A percentile compares a stretch with the other conserved stretches of the same genome.
Conservation (phyloP, 2,797 vertebrate species). For the Lepus oiostolus region DNA sequence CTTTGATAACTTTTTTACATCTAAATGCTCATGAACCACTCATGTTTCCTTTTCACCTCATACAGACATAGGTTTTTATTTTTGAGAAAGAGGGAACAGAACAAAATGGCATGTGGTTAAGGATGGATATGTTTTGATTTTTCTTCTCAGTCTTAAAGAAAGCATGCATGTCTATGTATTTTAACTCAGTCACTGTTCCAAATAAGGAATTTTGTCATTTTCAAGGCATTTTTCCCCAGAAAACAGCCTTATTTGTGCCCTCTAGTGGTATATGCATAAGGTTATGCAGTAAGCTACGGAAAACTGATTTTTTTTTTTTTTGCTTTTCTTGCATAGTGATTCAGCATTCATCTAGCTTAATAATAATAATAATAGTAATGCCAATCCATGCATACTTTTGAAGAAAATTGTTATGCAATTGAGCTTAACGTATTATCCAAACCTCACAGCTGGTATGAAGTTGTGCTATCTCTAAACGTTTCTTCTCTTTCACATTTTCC, state of each 20-base stretch:
- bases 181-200: conserved; percentile 64
- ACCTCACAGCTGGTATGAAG: background rate
- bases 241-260: conserved; percentile 79
- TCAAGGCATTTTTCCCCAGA: conserved; percentile 44
- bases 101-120: conserved; percentile 47
- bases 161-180: conserved; percentile 57
- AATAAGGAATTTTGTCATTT: conserved; percentile 70
- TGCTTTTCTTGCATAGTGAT: conserved; percentile 49
- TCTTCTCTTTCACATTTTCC: background rate
- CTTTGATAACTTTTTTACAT: conserved; percentile 44
- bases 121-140: conserved; percentile 60
- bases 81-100: background rate
- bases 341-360: conserved; percentile 65
- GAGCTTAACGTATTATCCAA: background rate
- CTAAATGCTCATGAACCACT: conserved; percentile 7
- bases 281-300: conserved; percentile 9
- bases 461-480: background rate
- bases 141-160: conserved; percentile 69
- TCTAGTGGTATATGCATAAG: conserved; percentile 77
- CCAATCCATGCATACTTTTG: background rate
- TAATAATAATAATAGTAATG: conserved; percentile 27
- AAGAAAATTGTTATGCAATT: conserved; percentile 9
- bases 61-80: background rate
- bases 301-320: background rate
- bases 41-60: conserved; percentile 20